phyloP scores from a whole-genome alignment of 2,797 vertebrate species.

The Luscinia megarhynchos region DNA sequence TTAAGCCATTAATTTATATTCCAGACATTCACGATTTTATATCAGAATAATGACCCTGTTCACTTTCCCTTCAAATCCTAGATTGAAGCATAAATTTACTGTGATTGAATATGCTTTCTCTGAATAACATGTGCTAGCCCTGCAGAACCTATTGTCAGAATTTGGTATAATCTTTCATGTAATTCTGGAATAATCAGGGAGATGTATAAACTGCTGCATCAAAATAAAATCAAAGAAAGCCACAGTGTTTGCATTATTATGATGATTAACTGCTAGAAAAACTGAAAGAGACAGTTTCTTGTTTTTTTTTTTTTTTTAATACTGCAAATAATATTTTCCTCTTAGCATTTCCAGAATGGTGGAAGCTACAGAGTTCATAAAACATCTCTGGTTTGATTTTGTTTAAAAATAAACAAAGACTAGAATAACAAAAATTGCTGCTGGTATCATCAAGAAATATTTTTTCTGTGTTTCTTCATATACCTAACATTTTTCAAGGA shows the following conservation, averaged over 20 bases:
- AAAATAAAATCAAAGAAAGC: conserved; percentile 18
- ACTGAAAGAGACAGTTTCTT: background rate
- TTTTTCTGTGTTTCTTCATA: background rate
- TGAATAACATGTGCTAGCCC: background rate
- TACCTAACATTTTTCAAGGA: background rate
- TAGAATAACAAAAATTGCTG: background rate
- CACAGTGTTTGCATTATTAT: background rate
- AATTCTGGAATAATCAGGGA: background rate
- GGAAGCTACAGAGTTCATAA: background rate
- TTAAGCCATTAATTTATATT: background rate
- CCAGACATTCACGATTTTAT: background rate
- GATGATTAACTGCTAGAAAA: background rate
- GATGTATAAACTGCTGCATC: background rate
- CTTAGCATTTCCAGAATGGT: background rate
- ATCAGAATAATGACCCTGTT: conserved; percentile 5
- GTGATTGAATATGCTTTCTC: background rate
- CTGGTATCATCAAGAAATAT: background rate
- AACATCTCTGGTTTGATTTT: background rate
- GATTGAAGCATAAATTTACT: background rate
- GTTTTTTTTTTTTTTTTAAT: background rate
- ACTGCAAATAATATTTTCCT: background rate
- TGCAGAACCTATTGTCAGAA: background rate
- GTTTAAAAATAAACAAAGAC: background rate
- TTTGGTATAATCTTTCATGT: background rate
- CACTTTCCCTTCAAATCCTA: background rate